These are phyloP conservation scores for Nephila pilipes DNA, from an alignment of 1,140 invertebrate genomes.

Conservation along the genomic window DNA sequence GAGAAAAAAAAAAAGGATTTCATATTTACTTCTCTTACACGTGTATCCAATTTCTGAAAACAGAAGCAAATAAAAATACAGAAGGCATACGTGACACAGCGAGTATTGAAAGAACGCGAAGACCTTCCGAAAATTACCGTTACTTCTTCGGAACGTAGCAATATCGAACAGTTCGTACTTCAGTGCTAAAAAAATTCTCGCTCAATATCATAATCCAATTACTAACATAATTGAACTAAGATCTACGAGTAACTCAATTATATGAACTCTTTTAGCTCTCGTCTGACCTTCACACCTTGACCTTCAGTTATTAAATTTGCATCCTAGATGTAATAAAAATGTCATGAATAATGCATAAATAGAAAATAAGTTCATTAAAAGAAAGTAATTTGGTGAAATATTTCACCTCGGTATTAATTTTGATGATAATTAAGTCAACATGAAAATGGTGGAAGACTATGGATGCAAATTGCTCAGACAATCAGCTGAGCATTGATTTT, in stretches of 20 bases:
- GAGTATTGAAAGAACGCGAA: too few species aligned
- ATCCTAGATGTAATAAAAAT: background rate
- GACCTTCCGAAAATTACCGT: too few species aligned
- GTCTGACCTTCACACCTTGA: background rate
- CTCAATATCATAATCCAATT: background rate
- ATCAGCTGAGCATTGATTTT: too few species aligned
- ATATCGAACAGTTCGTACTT: background rate
- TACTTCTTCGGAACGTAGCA: background rate
- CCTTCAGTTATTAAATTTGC: slow-evolving; percentile 2
- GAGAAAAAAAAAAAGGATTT: too few species aligned
- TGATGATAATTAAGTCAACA: too few species aligned
- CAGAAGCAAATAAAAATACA: too few species aligned
- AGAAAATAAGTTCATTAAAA: background rate
- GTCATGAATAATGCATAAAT: background rate
- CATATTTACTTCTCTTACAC: too few species aligned
- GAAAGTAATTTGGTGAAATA: background rate
- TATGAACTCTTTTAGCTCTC: background rate
- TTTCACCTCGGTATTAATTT: background rate
- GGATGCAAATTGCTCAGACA: background rate
- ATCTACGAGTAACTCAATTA: background rate
- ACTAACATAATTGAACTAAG: background rate
- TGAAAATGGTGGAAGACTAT: background rate
- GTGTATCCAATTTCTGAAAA: too few species aligned
- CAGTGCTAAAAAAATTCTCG: background rate
- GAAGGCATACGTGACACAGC: too few species aligned